A percentile compares a stretch with the other conserved stretches of the same genome.
Evolutionary conservation across 1,140 invertebrate genomes (phyloP).

Genomic region (Andricus grossulariae): DNA sequence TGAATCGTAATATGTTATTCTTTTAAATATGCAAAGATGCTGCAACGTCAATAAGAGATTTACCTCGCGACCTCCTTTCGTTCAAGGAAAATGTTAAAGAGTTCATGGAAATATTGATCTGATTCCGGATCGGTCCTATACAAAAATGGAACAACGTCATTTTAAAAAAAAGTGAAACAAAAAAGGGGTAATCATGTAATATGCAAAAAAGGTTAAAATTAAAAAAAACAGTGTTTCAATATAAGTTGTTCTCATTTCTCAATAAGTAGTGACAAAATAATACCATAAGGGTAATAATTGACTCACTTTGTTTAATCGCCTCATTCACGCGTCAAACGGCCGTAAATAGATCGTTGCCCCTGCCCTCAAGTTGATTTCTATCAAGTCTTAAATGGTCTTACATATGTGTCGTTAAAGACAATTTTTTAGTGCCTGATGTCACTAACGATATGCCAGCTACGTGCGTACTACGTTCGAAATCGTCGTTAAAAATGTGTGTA

Average conservation of each 20-base stretch:
- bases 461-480: background rate
- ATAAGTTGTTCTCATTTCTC: no score
- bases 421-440: slow-evolving; percentile 16
- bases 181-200: no score
- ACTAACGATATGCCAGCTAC: background rate
- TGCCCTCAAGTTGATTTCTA: no score
- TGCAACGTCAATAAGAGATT: slow-evolving; percentile 51
- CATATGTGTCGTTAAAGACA: background rate
- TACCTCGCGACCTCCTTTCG: slow-evolving; percentile 61
- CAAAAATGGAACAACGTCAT: slow-evolving; percentile 50
- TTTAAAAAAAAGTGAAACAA: no score
- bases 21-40: slow-evolving; percentile 45
- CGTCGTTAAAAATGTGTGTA: background rate
- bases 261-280: no score
- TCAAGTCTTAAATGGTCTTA: no score
- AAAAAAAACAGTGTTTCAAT: no score
- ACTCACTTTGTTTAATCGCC: no score
- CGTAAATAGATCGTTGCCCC: no score
- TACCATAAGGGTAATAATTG: no score
- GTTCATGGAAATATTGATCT: slow-evolving; percentile 68
- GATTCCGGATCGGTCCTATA: slow-evolving; percentile 70
- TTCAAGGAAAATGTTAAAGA: slow-evolving; percentile 69
- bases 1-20: slow-evolving; percentile 18
- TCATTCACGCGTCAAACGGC: no score
- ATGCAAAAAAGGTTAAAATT: no score